These are phyloP conservation scores for Danio kyathit DNA, from an alignment of 2,797 vertebrate genomes.

Conservation along the genomic window DNA sequence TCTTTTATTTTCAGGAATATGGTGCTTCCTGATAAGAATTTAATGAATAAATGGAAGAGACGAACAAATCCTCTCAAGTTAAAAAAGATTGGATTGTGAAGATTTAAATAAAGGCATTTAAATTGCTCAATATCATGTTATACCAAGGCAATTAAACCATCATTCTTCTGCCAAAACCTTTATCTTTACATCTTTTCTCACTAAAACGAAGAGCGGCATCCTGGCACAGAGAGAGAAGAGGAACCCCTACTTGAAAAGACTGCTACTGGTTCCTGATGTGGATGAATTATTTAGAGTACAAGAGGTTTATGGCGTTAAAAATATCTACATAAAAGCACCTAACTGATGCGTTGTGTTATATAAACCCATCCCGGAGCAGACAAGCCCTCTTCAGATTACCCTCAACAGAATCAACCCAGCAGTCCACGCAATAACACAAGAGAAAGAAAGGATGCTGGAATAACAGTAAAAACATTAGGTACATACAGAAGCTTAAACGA, in stretches of 20 bases:
- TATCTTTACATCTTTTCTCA: conserved; percentile 17
- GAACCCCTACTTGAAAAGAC: conserved; percentile 49
- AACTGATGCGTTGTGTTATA: conserved; percentile 63
- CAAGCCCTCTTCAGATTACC: conserved; percentile 75
- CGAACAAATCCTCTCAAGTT: not conserved
- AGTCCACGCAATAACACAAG: conserved; percentile 62
- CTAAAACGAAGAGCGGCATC: conserved; percentile 5
- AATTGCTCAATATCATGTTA: conserved; percentile 44
- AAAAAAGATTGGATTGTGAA: conserved; percentile 30
- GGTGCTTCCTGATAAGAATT: conserved; percentile 8
- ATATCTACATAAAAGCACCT: conserved; percentile 63
- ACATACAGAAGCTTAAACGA: too few species aligned
- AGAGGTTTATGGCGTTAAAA: conserved; percentile 63
- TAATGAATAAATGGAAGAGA: conserved; percentile 16
- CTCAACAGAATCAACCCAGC: conserved; percentile 76
- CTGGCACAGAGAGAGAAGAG: conserved; percentile 12
- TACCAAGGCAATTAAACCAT: conserved; percentile 39
- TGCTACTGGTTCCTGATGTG: conserved; percentile 58
- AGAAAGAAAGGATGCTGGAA: conserved; percentile 27
- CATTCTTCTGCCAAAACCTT: conserved; percentile 19
- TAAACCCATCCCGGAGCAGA: conserved; percentile 75
- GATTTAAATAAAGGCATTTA: conserved; percentile 34
- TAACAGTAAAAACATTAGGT: too few species aligned
- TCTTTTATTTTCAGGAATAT: conserved; percentile 4
- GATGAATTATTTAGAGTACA: conserved; percentile 67